Conservation (phyloP, 1,140 invertebrate genomes). For the Drosophila melanogaster region DNA sequence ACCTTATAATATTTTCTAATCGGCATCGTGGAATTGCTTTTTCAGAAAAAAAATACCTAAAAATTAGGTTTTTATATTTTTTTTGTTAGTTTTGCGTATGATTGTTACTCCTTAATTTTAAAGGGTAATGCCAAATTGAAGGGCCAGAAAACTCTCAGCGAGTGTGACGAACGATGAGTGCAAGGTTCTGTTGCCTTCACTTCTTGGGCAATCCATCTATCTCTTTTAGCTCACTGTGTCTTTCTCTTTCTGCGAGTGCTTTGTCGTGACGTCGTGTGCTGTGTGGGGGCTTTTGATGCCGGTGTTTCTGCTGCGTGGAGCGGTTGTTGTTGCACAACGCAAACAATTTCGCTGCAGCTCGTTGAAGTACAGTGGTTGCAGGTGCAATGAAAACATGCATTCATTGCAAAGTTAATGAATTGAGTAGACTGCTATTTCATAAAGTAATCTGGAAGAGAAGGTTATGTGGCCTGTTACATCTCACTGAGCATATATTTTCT, state of each 20-base stretch:
- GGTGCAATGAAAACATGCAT: neutral
- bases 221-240: slow-evolving; percentile 2
- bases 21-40: no score
- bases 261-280: slow-evolving; percentile 75
- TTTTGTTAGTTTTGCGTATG: no score
- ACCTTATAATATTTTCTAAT: no score
- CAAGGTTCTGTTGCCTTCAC: slow-evolving; percentile 27
- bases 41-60: no score
- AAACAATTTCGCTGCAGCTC: slow-evolving; percentile 47
- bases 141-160: slow-evolving; percentile 45
- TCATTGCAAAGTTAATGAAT: no score
- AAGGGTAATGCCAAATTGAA: slow-evolving; percentile 13
- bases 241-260: slow-evolving; percentile 21
- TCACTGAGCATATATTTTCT: no score
- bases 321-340: slow-evolving; percentile 33
- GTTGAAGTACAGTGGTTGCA: slow-evolving; percentile 27
- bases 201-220: slow-evolving; percentile 12
- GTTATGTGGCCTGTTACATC: no score
- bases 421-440: no score
- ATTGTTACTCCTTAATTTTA: neutral
- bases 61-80: no score
- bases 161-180: slow-evolving; percentile 61
- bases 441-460: no score
- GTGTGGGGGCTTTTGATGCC: slow-evolving; percentile 67
- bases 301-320: slow-evolving; percentile 33